Evolutionary conservation across 2,888 invertebrate species (phyloP).

Genomic region (Nudaria mundana): DNA sequence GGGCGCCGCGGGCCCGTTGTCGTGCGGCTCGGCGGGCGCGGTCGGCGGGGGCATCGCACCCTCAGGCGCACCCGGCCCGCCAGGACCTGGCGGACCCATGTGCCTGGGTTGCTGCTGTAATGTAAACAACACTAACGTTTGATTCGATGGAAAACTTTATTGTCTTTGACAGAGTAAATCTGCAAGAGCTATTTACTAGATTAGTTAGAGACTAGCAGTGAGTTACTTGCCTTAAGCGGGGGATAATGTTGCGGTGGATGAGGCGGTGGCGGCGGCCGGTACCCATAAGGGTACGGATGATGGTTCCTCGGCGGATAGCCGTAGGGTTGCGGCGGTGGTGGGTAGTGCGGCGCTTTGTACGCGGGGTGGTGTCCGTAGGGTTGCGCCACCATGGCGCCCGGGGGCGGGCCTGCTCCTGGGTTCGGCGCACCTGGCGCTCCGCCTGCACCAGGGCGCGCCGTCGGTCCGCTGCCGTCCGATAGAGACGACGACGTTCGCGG

Average conservation of each 20-base stretch:
- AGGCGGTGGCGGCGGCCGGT: slow-evolving; percentile 67
- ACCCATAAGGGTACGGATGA: slow-evolving; percentile 74
- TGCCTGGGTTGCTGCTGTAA: slow-evolving; percentile 78
- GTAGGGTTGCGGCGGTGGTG: slow-evolving; percentile 72
- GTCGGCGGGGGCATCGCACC: slow-evolving; percentile 82
- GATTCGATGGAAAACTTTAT: neutral
- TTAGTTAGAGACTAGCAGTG: too few species aligned
- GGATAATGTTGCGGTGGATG: slow-evolving; percentile 72
- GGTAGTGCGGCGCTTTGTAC: slow-evolving; percentile 72
- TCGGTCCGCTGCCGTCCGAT: slow-evolving; percentile 78
- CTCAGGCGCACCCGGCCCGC: slow-evolving; percentile 58
- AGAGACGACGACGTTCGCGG: slow-evolving; percentile 94
- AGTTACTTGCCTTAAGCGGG: slow-evolving; percentile 64
- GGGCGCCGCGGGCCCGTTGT: slow-evolving; percentile 85
- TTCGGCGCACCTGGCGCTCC: slow-evolving; percentile 50
- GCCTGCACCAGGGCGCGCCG: slow-evolving; percentile 51
- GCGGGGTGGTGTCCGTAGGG: slow-evolving; percentile 65
- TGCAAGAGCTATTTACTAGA: too few species aligned
- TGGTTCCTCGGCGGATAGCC: slow-evolving; percentile 72
- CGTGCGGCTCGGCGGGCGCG: slow-evolving; percentile 83
- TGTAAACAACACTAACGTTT: slow-evolving; percentile 24
- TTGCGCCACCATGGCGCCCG: slow-evolving; percentile 67
- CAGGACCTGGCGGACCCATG: slow-evolving; percentile 73
- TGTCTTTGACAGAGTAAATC: too few species aligned
- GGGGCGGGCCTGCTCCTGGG: slow-evolving; percentile 58